Conservation (phyloP, 1,140 invertebrate species). For the Bombus consobrinus region DNA sequence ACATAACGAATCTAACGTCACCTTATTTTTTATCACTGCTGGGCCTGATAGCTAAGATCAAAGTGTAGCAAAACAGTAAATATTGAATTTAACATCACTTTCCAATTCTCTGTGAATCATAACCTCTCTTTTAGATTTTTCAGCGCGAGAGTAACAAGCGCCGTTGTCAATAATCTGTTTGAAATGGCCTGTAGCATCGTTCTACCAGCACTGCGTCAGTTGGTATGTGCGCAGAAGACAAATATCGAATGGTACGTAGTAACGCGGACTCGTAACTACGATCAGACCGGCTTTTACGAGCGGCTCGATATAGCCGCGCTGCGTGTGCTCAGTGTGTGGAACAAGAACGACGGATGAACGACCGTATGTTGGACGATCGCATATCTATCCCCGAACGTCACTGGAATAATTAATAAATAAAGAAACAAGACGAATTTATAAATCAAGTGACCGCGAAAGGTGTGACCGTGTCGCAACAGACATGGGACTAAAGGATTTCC, state of each 20-base stretch:
- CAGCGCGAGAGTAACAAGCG: rapidly evolving
- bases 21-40: no score
- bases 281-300: conserved; percentile 40
- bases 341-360: conserved; percentile 12
- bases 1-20: no score
- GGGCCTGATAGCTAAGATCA: no score
- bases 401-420: conserved; percentile 16
- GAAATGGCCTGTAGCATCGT: neutral
- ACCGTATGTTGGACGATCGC: neutral
- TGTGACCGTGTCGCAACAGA: conserved; percentile 6
- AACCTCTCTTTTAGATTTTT: neutral
- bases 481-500: conserved; percentile 81
- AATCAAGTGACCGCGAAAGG: neutral
- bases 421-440: neutral
- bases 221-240: conserved; percentile 48
- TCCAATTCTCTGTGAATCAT: neutral
- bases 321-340: neutral
- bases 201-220: conserved; percentile 33
- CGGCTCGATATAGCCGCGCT: conserved; percentile 46
- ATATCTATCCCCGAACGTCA: neutral
- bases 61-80: neutral
- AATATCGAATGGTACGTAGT: conserved; percentile 12
- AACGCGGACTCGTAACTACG: conserved; percentile 23
- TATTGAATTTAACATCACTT: neutral
- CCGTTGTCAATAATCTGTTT: neutral